These are phyloP conservation scores for Dynastes grantii DNA, from an alignment of 2,888 invertebrate genomes.

Conservation along the genomic window DNA sequence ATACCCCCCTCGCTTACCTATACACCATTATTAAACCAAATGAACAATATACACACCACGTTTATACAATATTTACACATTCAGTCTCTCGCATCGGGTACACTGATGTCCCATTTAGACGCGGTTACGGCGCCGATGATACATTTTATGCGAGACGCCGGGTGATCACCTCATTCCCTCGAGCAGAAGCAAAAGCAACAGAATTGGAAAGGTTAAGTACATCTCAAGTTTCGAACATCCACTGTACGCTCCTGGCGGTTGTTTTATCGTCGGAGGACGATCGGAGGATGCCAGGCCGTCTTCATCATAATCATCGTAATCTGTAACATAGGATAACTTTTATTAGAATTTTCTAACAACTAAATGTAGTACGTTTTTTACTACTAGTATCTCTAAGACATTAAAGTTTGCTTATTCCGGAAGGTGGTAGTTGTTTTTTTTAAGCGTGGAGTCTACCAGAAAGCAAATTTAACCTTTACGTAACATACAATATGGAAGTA, in stretches of 20 bases:
- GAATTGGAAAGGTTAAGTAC: constrained; percentile 45
- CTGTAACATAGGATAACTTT: constrained; percentile 32
- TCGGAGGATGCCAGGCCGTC: constrained; percentile 69
- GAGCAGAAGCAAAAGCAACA: constrained; percentile 51
- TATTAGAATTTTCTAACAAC: neutral
- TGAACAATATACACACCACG: constrained; percentile 50
- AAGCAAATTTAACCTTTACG: no score
- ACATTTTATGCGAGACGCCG: neutral
- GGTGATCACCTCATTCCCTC: constrained; percentile 61
- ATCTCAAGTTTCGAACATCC: constrained; percentile 48
- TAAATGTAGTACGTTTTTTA: no score
- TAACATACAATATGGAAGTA: no score
- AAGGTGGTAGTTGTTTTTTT: no score
- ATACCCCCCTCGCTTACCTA: neutral
- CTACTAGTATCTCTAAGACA: no score
- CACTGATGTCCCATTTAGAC: constrained; percentile 51
- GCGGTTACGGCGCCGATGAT: constrained; percentile 15
- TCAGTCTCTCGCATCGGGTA: constrained; percentile 47
- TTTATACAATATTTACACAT: constrained; percentile 63
- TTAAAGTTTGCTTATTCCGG: no score
- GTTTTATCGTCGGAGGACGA: constrained; percentile 68
- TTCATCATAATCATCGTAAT: constrained; percentile 65
- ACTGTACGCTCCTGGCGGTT: constrained; percentile 68
- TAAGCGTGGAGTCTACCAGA: no score
- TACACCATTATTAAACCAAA: constrained; percentile 40